These are phyloP conservation scores for Lepidocolaptes lacrymiger DNA, from an alignment of 2,797 vertebrate species.

Conservation along the genomic window DNA sequence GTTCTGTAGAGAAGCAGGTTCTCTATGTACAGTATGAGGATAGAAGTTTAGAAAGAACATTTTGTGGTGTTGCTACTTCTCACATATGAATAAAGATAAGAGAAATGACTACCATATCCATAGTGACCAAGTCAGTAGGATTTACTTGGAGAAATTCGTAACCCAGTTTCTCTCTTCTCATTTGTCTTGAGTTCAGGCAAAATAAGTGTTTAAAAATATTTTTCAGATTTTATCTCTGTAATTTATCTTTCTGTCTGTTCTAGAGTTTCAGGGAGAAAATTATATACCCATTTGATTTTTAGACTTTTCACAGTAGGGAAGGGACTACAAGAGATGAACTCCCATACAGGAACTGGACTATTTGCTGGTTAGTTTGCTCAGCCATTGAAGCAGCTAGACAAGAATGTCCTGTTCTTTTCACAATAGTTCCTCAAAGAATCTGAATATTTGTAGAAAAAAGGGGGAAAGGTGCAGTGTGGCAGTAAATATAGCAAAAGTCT, in stretches of 20 bases:
- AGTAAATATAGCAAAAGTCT: background rate
- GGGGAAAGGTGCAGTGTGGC: background rate
- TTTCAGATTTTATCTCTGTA: background rate
- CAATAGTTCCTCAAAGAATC: background rate
- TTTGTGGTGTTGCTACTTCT: background rate
- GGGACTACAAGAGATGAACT: background rate
- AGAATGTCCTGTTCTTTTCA: background rate
- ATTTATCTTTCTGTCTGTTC: background rate
- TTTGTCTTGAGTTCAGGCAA: background rate
- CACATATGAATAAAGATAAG: background rate
- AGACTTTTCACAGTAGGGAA: background rate
- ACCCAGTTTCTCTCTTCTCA: background rate
- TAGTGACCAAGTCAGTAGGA: background rate
- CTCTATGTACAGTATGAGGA: rapidly evolving
- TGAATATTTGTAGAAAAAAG: background rate
- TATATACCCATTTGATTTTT: background rate
- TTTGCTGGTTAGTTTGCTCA: background rate
- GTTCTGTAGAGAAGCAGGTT: background rate
- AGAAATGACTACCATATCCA: background rate
- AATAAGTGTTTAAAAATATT: background rate
- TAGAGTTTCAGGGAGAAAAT: background rate
- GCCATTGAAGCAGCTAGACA: background rate
- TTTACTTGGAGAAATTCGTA: background rate
- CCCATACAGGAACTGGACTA: background rate
- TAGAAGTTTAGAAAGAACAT: background rate